Conservation (phyloP, 2,888 invertebrate genomes). For the Leptura quadrifasciata region DNA sequence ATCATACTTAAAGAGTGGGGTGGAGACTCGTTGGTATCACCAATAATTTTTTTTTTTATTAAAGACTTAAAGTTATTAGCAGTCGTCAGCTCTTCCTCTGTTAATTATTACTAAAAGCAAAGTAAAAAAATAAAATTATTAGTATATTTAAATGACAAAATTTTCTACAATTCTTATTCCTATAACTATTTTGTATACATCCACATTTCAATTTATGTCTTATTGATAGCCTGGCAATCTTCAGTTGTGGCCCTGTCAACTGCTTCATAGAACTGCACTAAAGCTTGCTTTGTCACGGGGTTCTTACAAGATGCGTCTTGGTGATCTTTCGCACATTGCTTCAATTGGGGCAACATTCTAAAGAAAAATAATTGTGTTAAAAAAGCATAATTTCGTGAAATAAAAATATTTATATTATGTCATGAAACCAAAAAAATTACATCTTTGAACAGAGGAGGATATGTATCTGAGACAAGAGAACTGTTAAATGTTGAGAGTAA, state of each 20-base stretch:
- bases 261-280: slow-evolving; percentile 45
- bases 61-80: no score
- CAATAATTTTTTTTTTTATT: no score
- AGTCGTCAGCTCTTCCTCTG: no score
- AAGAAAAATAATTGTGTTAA: slow-evolving; percentile 19
- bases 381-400: no score
- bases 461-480: no score
- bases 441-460: no score
- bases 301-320: slow-evolving; percentile 47
- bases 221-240: slow-evolving; percentile 47
- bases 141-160: neutral
- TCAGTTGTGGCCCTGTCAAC: slow-evolving; percentile 34
- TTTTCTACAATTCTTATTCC: neutral
- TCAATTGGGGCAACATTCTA: slow-evolving; percentile 46
- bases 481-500: no score
- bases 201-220: slow-evolving; percentile 8
- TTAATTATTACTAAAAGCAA: neutral
- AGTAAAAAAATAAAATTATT: neutral
- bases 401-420: no score
- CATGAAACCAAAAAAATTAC: no score
- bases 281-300: slow-evolving; percentile 45
- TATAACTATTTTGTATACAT: neutral
- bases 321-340: slow-evolving; percentile 42
- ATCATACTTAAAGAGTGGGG: no score
- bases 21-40: no score